Base-by-base conservation (phyloP, 2,797 vertebrate genomes). In the Cygnus olor region DNA sequence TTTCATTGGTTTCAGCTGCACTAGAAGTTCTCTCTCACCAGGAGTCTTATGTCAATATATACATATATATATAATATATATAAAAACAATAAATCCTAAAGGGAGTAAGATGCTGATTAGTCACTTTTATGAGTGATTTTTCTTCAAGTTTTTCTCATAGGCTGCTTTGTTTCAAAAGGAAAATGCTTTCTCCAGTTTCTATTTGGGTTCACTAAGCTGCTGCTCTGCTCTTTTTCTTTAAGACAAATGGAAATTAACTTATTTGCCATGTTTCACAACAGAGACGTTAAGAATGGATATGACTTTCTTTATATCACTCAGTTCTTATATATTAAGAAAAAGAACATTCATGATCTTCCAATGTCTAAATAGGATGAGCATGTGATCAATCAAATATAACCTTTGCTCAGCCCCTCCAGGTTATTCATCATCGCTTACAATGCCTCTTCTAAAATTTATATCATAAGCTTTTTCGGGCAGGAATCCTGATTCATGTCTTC, bases 401-500 rank as follows among this genome's bases (percentile, higher is more conserved):
- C n/a, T 47, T 86, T 88, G 25, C 51, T 81, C 66, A 87, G 14
- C n/a, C 24, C 17, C 30, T 77, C 45, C 68, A 84, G 69, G 54
- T 66, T 90, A 44, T 68, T 84, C 10, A 32, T 81, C 53, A 49
- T 80, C 24, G 27, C 15, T 90, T 77, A 66, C 45, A 73, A 42
- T 57, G 34, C 6, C 25, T 89, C 19, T 85, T 89, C 44, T 80
- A 77, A 92, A 93, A 93, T 92, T 57, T 82, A 38, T 87, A 45
- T 56, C 81, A 56, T 27, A 77, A 73, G 32, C 4, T 80, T 88
- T 92, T 66, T 69, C 51, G 94, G 70, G 30, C 44, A 89, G 27
- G 2, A 19, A 54, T 91, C 68, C 70, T 91, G 80, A 95, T 93
- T 96, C 79, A 73, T 70, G 77, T 77, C 49, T 85, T 86, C 53